Evolutionary conservation across 1,140 invertebrate genomes (phyloP).

Genomic region (Camponotus floridanus): DNA sequence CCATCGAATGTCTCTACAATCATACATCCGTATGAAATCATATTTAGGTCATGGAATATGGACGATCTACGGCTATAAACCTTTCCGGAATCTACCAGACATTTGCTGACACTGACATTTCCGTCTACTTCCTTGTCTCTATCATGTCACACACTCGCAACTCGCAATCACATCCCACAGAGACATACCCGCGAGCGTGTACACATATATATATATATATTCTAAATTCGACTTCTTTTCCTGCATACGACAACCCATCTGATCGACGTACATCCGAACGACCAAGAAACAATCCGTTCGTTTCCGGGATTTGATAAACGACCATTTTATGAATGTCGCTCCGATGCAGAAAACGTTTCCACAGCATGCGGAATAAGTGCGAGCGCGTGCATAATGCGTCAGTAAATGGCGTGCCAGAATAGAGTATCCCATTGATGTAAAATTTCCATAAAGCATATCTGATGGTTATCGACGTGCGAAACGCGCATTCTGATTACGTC

Average conservation of each 20-base stretch:
- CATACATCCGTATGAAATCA: background rate
- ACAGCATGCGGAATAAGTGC: background rate
- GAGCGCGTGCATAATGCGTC: background rate
- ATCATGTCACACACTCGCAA: constrained; percentile 36
- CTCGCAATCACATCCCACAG: background rate
- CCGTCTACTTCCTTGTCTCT: constrained; percentile 51
- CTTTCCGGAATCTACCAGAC: constrained; percentile 10
- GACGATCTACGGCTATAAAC: background rate
- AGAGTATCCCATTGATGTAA: background rate
- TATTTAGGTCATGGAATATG: constrained; percentile 12
- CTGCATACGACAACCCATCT: constrained; percentile 31
- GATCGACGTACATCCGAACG: constrained; percentile 61
- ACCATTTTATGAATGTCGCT: constrained; percentile 7
- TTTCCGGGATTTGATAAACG: constrained; percentile 40
- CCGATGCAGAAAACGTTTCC: background rate
- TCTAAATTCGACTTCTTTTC: constrained; percentile 25
- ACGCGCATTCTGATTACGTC: constrained; percentile 24
- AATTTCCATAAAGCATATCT: constrained; percentile 38
- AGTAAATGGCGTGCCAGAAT: background rate
- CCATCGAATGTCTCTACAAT: background rate
- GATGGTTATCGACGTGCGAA: constrained; percentile 12
- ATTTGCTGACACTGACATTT: constrained; percentile 60
- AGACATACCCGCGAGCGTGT: constrained; percentile 2
- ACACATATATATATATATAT: background rate
- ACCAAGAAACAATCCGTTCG: constrained; percentile 26